These are phyloP conservation scores for Porites australiensis DNA, from an alignment of 64 coral and sea anemone species.

Conservation along the genomic window DNA sequence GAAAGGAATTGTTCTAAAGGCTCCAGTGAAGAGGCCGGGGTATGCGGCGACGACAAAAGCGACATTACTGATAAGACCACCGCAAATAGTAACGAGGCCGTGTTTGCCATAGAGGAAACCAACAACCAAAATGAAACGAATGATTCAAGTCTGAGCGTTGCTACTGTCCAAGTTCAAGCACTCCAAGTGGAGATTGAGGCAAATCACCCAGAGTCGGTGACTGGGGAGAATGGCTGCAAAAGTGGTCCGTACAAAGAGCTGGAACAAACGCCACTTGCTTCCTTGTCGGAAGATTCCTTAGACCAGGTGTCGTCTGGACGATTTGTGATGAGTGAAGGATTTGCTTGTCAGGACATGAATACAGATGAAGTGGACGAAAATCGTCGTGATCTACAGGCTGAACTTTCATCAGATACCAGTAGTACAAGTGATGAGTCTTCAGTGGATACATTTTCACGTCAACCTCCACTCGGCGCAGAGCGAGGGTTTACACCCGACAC, in stretches of 20 bases:
- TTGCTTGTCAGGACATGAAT: background rate
- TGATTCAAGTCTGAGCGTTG: too few species aligned
- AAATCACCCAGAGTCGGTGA: background rate
- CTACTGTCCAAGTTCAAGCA: too few species aligned
- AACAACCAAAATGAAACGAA: too few species aligned
- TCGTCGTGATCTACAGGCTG: slow-evolving; percentile 3
- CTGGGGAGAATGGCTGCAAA: background rate
- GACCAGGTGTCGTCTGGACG: background rate
- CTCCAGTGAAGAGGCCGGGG: background rate
- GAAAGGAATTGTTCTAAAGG: background rate
- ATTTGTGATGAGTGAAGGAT: slow-evolving; percentile 25
- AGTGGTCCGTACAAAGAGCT: background rate
- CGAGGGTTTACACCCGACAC: slow-evolving; percentile 22
- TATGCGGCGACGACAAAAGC: background rate
- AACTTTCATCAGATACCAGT: slow-evolving; percentile 40
- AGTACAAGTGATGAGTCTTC: slow-evolving; percentile 5
- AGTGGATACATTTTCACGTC: slow-evolving; percentile 14
- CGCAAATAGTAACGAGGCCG: too few species aligned
- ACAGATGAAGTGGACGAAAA: background rate
- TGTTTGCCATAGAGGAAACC: too few species aligned
- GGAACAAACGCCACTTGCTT: background rate
- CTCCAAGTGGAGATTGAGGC: background rate
- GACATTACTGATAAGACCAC: too few species aligned
- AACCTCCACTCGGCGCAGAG: slow-evolving; percentile 26
- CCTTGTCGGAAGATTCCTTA: background rate